These are phyloP conservation scores for Popillia japonica DNA, from an alignment of 1,140 invertebrate species.

Conservation along the genomic window DNA sequence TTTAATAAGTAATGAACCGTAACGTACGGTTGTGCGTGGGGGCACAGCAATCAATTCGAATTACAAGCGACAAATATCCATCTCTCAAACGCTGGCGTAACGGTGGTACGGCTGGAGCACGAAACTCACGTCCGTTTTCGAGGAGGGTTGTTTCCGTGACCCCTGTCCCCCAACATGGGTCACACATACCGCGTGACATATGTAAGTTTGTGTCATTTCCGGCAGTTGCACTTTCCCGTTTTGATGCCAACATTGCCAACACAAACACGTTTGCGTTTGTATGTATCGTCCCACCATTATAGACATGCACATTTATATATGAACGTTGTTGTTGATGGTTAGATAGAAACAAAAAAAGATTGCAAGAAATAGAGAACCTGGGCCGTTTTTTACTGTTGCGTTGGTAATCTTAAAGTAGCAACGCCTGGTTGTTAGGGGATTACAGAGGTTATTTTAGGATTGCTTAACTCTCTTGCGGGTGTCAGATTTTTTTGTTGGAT, in stretches of 20 bases:
- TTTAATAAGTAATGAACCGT: constrained; percentile 40
- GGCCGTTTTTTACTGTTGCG: not conserved
- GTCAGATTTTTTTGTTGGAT: not conserved
- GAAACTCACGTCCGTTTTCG: constrained; percentile 14
- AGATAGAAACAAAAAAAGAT: not conserved
- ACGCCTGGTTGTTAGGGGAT: not conserved
- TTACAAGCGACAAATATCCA: constrained; percentile 40
- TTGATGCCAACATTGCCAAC: not conserved
- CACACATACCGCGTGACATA: constrained; percentile 39
- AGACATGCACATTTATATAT: not conserved
- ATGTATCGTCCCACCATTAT: not conserved
- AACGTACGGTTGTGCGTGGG: not conserved
- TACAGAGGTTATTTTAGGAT: not conserved
- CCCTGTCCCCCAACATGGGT: constrained; percentile 33
- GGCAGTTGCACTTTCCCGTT: constrained; percentile 22
- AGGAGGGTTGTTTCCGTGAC: constrained; percentile 22
- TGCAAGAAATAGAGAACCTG: not conserved
- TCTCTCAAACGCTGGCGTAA: not conserved
- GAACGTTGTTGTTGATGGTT: too few species aligned
- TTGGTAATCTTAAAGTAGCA: not conserved
- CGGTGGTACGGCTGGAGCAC: not conserved
- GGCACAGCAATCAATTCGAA: constrained; percentile 35
- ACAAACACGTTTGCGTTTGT: constrained; percentile 21
- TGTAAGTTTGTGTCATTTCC: constrained; percentile 40
- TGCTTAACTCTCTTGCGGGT: not conserved